Evolutionary conservation across 1,140 invertebrate genomes (phyloP), one percentile per base, ranked within the genome.

Genomic region (Panonychus citri): DNA sequence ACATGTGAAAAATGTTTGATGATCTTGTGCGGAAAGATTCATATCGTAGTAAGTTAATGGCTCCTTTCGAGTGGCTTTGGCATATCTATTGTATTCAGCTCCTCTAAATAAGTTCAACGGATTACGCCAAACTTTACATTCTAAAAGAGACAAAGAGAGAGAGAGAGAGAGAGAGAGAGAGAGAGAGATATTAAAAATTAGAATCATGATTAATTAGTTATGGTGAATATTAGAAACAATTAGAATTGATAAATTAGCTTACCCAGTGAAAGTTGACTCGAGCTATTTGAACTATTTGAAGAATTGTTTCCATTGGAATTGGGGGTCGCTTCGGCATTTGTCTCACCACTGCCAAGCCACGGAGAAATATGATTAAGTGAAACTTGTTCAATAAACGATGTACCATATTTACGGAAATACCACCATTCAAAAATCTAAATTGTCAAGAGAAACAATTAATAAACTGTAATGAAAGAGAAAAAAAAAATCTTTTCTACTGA

Each of bases 401-500:
- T 93, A 3, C 90, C 91, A 74, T 95, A 97, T 72, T 95, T 96
- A 61, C 91, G 80, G 71, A 96, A 97, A 70, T 97, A 98, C 91
- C 91, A 97, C 93, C 93, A 97, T 71, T 98, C 93, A 73, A 97
- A 96, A 65, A 97, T 94, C 78, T 79, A n/a, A n/a, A n/a, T n/a
- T n/a, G 64, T 37, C 63, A n/a, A 8, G 19, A 46, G 5, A 8
- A 24, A 46, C n/a, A 15, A 19, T n/a, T n/a, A 43, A n/a, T 10
- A 24, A 21, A 3, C 13, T 13, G 13, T 40, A 40, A 3, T 40
- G 19, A 17, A 40, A 17, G 3, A 19, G 15, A 3, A 46, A 2
- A 13, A 46, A 10, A 7, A 39, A 10, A 39, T 7, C 7, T 39
- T 7, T 39, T 10, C 7, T 17, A 39, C 17, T 10, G 37, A 17